Evolutionary conservation across 2,113 vertebrate genomes (phyloP), one percentile per base, ranked within the genome.

Genomic region (Cephalopterus ornatus): DNA sequence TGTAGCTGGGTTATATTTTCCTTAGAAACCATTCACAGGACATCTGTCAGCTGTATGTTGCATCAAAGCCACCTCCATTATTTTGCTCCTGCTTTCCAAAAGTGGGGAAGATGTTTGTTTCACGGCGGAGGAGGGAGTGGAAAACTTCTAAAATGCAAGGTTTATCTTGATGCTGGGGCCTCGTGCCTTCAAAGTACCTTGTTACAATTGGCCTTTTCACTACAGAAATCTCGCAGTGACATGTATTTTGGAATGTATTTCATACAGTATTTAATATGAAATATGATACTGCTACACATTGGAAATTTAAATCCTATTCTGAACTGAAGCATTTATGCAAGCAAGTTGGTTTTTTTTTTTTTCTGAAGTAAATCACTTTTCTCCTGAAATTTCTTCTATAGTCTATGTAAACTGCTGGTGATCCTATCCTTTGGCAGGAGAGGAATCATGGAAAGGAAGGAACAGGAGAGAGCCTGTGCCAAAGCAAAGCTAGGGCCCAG

Each of bases 61-160:
- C 93, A 95, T 96, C 95, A 92, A 93, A 96, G n/a, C 93, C 90
- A 94, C 92, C 82, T 93, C 90, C 82, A 15, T 88, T 94, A 92
- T 94, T 93, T 93, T 80, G 67, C 65, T 82, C 32, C 88, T 93
- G 68, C 79, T 77, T 95, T 92, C 90, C 39, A 74, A 93, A 91
- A 90, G 61, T 61, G 68, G 83, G 50, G 63, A 59, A 75, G 72
- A 73, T 39, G 30, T 96, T 96, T 96, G 89, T 94, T 85, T 80
- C 35, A 26, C 8, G 13, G 95, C 0, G 5, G 95, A 92, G 95
- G 95, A 91, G 83, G 88, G 42, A 88, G 35, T 92, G 44, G 80
- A 92, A 67, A 92, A n/a, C 79, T 82, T 92, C 6, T 83, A 62
- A 90, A 93, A 47, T 95, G 44, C 47, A 85, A 78, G 17, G 14